These are phyloP conservation scores for Saguinus imperator DNA, from an alignment of 2,113 vertebrate genomes.

Conservation along the genomic window DNA sequence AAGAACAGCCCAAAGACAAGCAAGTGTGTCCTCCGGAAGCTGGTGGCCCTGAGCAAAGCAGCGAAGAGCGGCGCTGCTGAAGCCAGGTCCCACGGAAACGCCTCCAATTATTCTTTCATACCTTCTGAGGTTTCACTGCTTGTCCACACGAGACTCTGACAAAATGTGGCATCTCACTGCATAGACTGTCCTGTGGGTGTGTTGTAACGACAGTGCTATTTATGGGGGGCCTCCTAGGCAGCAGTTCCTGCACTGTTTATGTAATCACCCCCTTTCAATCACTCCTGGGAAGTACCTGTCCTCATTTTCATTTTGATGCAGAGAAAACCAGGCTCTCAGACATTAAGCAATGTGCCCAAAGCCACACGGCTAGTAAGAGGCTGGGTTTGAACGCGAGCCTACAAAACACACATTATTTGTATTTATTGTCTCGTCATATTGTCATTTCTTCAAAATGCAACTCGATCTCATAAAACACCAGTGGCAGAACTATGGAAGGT, in stretches of 20 bases:
- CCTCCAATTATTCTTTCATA: not conserved
- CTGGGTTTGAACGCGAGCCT: not conserved
- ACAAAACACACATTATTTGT: not conserved
- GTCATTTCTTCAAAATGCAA: not conserved
- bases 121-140: not conserved
- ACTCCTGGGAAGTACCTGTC: accelerated
- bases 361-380: not conserved
- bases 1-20: not conserved
- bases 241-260: not conserved
- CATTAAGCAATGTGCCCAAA: not conserved
- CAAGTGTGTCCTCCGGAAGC: not conserved
- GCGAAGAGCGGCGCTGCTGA: accelerated
- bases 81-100: not conserved
- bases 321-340: not conserved
- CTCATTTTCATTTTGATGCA: no score
- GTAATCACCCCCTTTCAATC: not conserved
- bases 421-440: not conserved
- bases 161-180: not conserved
- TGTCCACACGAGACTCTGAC: no score
- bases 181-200: no score
- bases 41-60: not conserved
- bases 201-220: no score
- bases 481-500: not conserved
- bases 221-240: not conserved
- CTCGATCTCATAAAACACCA: not conserved